phyloP scores from a whole-genome alignment of 1,140 invertebrate genomes.

The Drosophila lowei region DNA sequence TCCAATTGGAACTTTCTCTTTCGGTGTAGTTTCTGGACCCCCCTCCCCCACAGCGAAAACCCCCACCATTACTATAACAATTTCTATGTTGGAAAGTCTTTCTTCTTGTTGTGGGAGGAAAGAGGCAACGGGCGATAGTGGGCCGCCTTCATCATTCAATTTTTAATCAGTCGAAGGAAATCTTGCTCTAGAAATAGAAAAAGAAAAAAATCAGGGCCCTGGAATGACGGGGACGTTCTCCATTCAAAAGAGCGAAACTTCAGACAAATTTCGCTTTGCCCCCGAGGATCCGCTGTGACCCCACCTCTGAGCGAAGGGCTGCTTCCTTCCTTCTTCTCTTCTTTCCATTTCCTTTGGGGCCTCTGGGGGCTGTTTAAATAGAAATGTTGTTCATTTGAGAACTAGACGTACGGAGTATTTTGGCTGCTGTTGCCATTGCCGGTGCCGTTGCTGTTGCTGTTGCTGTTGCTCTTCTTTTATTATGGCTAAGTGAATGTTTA shows the following conservation, averaged over 20 bases:
- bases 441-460: conserved; percentile 26
- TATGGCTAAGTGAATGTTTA: conserved; percentile 72
- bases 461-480: conserved; percentile 61
- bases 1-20: neutral
- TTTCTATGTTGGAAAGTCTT: neutral
- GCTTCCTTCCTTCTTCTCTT: neutral
- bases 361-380: conserved; percentile 34
- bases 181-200: conserved; percentile 34
- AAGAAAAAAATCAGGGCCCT: conserved; percentile 22
- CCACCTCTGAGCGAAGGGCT: neutral
- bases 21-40: conserved; percentile 1
- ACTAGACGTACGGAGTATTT: conserved; percentile 10
- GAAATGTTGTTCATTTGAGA: conserved; percentile 60
- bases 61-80: conserved; percentile 1
- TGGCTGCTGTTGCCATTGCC: conserved; percentile 25
- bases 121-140: conserved; percentile 2
- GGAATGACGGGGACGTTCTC: neutral
- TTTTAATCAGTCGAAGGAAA: conserved; percentile 72
- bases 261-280: conserved; percentile 39
- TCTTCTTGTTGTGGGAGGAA: neutral
- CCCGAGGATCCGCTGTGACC: neutral
- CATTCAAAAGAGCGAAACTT: conserved; percentile 18
- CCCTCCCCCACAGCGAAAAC: too few relatives aligned
- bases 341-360: too few relatives aligned
- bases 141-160: conserved; percentile 66